Evolutionary conservation across 2,113 vertebrate genomes (phyloP).

Genomic region (Laterallus jamaicensis): DNA sequence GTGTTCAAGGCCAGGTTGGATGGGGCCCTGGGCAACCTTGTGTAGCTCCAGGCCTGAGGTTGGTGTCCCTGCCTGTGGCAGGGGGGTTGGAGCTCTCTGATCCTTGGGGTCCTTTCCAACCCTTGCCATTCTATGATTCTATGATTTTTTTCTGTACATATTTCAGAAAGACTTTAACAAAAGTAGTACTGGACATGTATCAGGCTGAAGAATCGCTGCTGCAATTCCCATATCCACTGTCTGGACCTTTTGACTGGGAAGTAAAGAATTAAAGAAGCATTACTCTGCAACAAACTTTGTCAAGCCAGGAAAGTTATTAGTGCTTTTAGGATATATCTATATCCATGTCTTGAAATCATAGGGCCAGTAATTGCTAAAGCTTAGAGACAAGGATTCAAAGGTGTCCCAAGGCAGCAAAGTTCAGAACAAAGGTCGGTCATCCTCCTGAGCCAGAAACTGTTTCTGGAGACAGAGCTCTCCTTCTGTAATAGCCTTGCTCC

Average conservation of each 20-base stretch:
- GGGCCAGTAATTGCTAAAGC: neutral
- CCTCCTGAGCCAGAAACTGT: neutral
- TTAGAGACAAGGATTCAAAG: neutral
- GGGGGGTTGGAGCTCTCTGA: too few relatives aligned
- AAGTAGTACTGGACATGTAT: neutral
- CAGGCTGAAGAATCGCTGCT: neutral
- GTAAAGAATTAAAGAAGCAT: slow-evolving; percentile 11
- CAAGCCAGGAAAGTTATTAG: neutral
- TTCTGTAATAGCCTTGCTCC: neutral
- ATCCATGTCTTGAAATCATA: neutral
- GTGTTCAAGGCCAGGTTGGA: too few relatives aligned
- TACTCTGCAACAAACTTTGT: neutral
- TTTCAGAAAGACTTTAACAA: neutral
- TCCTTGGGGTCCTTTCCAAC: too few relatives aligned
- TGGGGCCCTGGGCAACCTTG: too few relatives aligned
- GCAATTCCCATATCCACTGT: neutral
- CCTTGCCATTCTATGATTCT: too few relatives aligned
- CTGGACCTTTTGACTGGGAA: neutral
- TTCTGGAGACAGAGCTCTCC: neutral
- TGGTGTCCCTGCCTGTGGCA: too few relatives aligned
- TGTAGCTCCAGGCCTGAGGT: too few relatives aligned
- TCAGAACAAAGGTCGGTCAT: neutral
- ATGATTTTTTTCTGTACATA: neutral
- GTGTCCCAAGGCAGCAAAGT: neutral
- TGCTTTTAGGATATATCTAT: neutral